Evolutionary conservation across 2,113 vertebrate species (phyloP).

Genomic region (Eidolon helvum): DNA sequence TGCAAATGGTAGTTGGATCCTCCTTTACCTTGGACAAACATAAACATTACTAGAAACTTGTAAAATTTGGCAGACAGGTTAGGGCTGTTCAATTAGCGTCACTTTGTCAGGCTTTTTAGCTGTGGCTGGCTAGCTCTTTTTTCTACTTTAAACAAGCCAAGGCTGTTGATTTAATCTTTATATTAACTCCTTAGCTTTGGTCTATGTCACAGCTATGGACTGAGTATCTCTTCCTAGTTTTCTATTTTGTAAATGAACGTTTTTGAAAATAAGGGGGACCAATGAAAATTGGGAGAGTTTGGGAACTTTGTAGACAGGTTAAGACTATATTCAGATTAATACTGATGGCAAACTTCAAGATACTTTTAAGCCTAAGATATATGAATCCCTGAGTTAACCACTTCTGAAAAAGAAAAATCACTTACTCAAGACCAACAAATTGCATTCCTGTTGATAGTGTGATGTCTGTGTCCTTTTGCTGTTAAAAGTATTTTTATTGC

Average conservation of each 20-base stretch:
- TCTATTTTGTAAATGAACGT: not conserved
- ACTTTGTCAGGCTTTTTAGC: not conserved
- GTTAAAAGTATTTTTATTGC: not conserved
- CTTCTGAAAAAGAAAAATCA: not conserved
- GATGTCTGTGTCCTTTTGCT: not conserved
- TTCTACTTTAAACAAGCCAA: not conserved
- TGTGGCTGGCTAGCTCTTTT: not conserved
- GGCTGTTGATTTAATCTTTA: not conserved
- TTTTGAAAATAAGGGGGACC: not conserved
- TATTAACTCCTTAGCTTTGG: not conserved
- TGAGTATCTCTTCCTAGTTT: not conserved
- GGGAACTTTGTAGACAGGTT: not conserved
- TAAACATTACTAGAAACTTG: not conserved
- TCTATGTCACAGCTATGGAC: not conserved
- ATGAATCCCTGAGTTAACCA: not conserved
- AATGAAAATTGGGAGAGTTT: not conserved
- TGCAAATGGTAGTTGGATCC: not conserved
- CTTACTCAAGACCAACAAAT: too few relatives aligned
- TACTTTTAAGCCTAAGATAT: not conserved
- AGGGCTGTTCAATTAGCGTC: not conserved
- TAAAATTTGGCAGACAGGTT: not conserved
- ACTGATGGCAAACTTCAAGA: not conserved
- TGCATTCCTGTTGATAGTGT: not conserved
- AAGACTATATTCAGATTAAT: not conserved
- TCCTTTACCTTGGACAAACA: slow-evolving; percentile 3